These are phyloP conservation scores for Epinotia brunnichana DNA, from an alignment of 2,888 invertebrate genomes.

Conservation along the genomic window DNA sequence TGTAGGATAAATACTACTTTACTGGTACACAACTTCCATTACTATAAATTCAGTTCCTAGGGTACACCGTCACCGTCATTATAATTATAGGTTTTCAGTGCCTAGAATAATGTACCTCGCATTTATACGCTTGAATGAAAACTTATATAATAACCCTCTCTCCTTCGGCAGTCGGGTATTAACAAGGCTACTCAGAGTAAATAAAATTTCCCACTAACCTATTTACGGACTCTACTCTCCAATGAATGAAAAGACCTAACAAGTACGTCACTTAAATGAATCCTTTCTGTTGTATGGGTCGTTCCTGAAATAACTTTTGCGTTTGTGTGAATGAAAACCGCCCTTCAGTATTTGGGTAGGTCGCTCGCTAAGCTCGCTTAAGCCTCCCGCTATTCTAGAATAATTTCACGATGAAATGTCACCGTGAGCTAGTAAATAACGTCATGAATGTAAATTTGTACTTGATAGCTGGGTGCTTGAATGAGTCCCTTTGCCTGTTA, in stretches of 20 bases:
- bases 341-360: background rate
- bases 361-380: background rate
- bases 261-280: background rate
- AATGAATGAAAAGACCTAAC: background rate
- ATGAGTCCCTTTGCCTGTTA: slow-evolving; percentile 50
- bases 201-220: too few relatives aligned
- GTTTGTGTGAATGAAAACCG: background rate
- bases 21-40: background rate
- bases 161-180: too few relatives aligned
- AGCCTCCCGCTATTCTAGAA: background rate
- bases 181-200: background rate
- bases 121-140: background rate
- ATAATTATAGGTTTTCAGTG: too few relatives aligned
- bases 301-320: background rate
- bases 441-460: slow-evolving; percentile 51
- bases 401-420: background rate
- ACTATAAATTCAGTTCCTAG: background rate
- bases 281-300: background rate
- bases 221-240: too few relatives aligned
- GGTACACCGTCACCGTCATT: background rate
- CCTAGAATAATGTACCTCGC: background rate
- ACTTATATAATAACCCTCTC: background rate
- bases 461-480: slow-evolving; percentile 49
- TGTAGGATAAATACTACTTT: background rate
- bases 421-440: slow-evolving; percentile 5